Percentiles rank a stretch among this genome's conserved stretches.
Conservation (phyloP, 1,140 invertebrate genomes). For the Scaptomyza hsui region DNA sequence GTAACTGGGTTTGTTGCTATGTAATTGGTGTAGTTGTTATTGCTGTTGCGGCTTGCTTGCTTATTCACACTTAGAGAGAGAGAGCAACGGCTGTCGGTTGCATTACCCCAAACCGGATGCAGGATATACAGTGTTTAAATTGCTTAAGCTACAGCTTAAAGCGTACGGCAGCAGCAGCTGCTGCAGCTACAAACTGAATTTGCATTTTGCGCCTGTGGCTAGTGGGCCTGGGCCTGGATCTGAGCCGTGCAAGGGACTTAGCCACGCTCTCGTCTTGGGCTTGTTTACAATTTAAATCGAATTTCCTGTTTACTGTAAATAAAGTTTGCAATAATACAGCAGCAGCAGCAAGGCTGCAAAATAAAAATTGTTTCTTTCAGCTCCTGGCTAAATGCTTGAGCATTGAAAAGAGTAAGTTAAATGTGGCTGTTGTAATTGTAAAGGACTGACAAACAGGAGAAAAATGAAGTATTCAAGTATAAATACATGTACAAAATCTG, state of each 20-base stretch:
- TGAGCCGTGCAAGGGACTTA: not conserved
- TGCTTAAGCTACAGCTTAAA: constrained; percentile 69
- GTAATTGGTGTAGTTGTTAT: constrained; percentile 69
- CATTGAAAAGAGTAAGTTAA: constrained; percentile 2
- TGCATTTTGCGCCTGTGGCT: constrained; percentile 48
- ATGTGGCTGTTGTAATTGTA: not conserved
- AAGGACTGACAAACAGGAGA: not conserved
- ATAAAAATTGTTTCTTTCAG: not conserved
- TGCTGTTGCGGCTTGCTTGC: constrained; percentile 50
- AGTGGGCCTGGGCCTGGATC: not conserved
- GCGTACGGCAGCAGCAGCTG: constrained; percentile 13
- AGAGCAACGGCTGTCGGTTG: constrained; percentile 37
- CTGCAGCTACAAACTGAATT: constrained; percentile 60
- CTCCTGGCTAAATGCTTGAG: not conserved
- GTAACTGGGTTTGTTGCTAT: constrained; percentile 49
- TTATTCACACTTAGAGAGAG: constrained; percentile 61
- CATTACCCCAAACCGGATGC: constrained; percentile 63
- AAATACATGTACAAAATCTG: not conserved
- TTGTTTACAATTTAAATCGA: constrained; percentile 82
- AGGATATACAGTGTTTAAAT: constrained; percentile 79
- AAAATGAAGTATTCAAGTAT: not conserved
- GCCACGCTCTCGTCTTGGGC: constrained; percentile 25
- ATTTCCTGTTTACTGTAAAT: constrained; percentile 73
- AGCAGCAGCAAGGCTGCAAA: constrained; percentile 5
- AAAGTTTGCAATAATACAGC: constrained; percentile 48